A percentile compares a stretch with the other conserved stretches of the same genome.
Evolutionary conservation across 2,888 invertebrate species (phyloP).

Genomic region (Timema podura): DNA sequence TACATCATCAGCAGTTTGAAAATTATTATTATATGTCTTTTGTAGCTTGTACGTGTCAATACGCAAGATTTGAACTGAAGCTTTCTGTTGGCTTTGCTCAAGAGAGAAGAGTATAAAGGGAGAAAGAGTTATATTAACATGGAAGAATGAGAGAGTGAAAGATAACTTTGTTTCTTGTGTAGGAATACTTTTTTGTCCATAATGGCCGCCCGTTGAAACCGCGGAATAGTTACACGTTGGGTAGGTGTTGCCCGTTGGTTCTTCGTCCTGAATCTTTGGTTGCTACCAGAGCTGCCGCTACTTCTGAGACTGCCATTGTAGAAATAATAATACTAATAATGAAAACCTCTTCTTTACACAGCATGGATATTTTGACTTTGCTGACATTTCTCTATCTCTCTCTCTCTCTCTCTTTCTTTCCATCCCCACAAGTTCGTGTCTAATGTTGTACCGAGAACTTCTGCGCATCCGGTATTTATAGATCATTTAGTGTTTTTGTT

Average conservation of each 20-base stretch:
- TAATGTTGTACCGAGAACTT: no score
- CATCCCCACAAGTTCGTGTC: no score
- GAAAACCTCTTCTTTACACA: no score
- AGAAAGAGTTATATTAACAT: neutral
- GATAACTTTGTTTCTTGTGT: neutral
- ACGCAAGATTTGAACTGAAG: neutral
- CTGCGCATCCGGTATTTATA: no score
- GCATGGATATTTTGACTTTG: no score
- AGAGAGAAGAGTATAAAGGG: neutral
- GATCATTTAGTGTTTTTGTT: no score
- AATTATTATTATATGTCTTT: conserved; percentile 7
- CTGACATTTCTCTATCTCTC: no score
- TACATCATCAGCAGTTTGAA: conserved; percentile 14
- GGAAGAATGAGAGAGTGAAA: conserved; percentile 5
- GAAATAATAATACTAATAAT: no score
- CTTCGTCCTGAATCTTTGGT: no score
- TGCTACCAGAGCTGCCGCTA: no score
- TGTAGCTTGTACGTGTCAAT: conserved; percentile 13
- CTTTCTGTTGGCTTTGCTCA: neutral
- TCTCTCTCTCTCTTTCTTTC: no score
- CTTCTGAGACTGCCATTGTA: no score
- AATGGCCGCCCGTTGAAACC: conserved; percentile 11
- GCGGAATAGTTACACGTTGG: conserved; percentile 16
- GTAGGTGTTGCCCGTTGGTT: neutral
- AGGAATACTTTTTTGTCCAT: conserved; percentile 11